Base-by-base conservation (phyloP, 2,113 vertebrate species). In the Calyptommatus sinebrachiatus region DNA sequence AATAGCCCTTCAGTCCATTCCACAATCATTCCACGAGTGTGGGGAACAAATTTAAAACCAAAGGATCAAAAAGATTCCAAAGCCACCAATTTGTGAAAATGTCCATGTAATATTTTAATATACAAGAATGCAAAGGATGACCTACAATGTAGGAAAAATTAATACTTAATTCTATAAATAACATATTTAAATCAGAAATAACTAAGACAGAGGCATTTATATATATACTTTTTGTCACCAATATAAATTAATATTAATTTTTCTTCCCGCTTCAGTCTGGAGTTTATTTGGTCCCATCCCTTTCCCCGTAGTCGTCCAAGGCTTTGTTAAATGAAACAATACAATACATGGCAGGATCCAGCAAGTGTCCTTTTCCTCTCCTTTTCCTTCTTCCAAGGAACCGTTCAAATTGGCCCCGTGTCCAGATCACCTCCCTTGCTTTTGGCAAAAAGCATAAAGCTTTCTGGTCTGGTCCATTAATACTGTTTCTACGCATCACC, bases 131-230 rank as follows among this genome's bases (percentile, higher is more conserved):
- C 89, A 92, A 94, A 95, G 93, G 90, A 95, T 92, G 93, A 91
- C 90, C 90, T 95, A 95, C 96, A 96, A 97, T 94, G 97, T 99
- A 98, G 97, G 96, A 99, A 98, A 98, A 96, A 98, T 97, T 98
- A 97, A 97, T 99, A 98, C 97, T 98, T 98, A 57, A 96, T 94
- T 98, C 97, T 97, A 97, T 96, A 97, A 98, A 99, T 94, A 95
- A 95, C 95, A 96, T 97, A 99, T 99, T 95, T 98, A 99, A 97
- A 99, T 94, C 94, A 95, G 95, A 96, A 96, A 96, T 96, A 93
- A 96, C 96, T 95, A 95, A 91, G 95, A 97, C 95, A 97, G 97
- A 97, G 96, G 95, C 95, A 94, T 96, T 66, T 66, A 95, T 41
- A 41, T 41, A 41, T 41, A 41, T 41, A 41, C 35, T 66, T 50